Evolutionary conservation across 2,888 invertebrate species (phyloP).

Genomic region (Aspidapion aeneum): DNA sequence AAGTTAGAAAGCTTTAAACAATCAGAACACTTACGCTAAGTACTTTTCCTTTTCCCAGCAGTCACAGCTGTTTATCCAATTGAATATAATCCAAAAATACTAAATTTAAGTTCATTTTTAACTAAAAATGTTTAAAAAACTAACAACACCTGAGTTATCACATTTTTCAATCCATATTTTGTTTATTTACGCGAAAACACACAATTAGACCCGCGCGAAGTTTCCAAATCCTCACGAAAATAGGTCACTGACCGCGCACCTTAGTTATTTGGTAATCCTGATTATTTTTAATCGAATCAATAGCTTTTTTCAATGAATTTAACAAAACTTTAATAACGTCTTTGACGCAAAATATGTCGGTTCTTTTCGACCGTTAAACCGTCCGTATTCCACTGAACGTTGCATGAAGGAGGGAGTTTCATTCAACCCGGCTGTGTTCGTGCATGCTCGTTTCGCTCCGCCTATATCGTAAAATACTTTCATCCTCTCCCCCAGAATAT

Average conservation of each 20-base stretch:
- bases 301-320: too few relatives aligned
- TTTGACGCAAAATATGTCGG: too few relatives aligned
- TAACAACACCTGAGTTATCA: background rate
- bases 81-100: background rate
- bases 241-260: background rate
- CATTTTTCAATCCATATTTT: background rate
- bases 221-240: background rate
- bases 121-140: background rate
- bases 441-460: conserved; percentile 21
- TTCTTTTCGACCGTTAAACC: conserved; percentile 21
- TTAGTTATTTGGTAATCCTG: background rate
- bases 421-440: conserved; percentile 23
- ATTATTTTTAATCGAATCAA: too few relatives aligned
- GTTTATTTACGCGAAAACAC: background rate
- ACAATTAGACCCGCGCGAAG: background rate
- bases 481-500: background rate
- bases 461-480: conserved; percentile 16
- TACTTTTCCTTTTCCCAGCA: too few relatives aligned
- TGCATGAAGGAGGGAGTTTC: conserved; percentile 25
- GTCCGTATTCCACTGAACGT: background rate
- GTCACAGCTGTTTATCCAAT: background rate
- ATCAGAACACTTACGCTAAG: too few relatives aligned
- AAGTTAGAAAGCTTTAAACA: background rate
- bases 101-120: background rate
- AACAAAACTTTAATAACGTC: too few relatives aligned